A percentile compares a stretch with the other conserved stretches of the same genome.
phyloP scores from a whole-genome alignment of 35 echinoderm and acorn worm genomes.

The Chiridota heheva region DNA sequence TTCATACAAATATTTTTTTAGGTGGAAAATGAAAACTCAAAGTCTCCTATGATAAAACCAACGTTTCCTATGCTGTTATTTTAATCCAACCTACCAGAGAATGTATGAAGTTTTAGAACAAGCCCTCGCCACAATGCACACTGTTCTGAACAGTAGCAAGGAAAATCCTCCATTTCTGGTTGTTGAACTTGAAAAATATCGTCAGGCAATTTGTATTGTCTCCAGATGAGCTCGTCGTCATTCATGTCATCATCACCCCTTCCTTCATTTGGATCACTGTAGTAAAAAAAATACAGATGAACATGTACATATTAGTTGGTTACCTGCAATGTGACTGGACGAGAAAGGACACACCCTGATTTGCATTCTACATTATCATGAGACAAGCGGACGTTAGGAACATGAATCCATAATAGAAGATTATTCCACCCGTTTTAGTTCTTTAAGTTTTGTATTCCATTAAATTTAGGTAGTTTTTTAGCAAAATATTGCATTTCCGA shows the following conservation, averaged over 20 bases:
- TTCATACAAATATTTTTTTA: too few species aligned
- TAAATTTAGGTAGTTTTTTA: conserved; percentile 49
- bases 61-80: too few species aligned
- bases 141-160: conserved; percentile 18
- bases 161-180: conserved; percentile 19
- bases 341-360: not conserved
- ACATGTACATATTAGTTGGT: too few species aligned
- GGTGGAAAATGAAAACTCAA: too few species aligned
- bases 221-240: conserved; percentile 16
- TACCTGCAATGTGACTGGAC: too few species aligned
- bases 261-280: conserved; percentile 32
- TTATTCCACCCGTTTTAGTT: not conserved
- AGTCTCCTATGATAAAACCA: too few species aligned
- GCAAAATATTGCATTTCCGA: conserved; percentile 38
- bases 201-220: conserved; percentile 19
- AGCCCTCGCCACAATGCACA: conserved; percentile 28
- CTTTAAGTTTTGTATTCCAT: not conserved
- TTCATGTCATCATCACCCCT: conserved; percentile 24
- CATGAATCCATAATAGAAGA: not conserved
- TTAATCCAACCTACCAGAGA: too few species aligned
- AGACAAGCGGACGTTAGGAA: not conserved
- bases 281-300: not conserved
- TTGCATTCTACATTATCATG: not conserved
- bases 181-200: conserved; percentile 4
- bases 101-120: conserved; percentile 4